phyloP scores from a whole-genome alignment of 2,888 invertebrate genomes.

The Hirtodrosophila cameraria region DNA sequence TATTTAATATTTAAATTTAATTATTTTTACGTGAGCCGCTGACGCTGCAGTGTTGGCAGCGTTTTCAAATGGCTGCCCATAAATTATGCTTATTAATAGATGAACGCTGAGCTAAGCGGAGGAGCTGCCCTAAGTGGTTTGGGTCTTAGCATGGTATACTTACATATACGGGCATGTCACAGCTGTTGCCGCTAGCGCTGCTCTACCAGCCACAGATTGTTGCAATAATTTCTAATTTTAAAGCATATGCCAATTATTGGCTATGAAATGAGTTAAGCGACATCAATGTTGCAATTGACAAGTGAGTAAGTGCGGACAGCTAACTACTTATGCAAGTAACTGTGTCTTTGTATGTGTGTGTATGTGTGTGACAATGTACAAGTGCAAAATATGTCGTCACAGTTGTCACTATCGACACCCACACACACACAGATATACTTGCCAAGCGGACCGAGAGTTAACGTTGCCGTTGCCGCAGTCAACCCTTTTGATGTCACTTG shows the following conservation, averaged over 20 bases:
- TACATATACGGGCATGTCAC: neutral
- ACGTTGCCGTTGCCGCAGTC: slow-evolving; percentile 51
- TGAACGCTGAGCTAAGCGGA: slow-evolving; percentile 35
- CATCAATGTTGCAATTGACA: slow-evolving; percentile 55
- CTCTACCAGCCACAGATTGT: neutral
- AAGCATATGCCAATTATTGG: slow-evolving; percentile 62
- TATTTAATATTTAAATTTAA: slow-evolving; percentile 81
- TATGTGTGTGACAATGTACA: slow-evolving; percentile 63
- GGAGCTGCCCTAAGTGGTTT: slow-evolving; percentile 16
- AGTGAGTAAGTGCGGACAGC: slow-evolving; percentile 62
- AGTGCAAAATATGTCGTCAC: slow-evolving; percentile 79
- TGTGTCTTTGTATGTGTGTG: slow-evolving; percentile 17
- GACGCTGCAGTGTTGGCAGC: slow-evolving; percentile 1
- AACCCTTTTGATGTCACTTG: slow-evolving; percentile 82
- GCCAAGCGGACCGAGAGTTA: slow-evolving; percentile 27
- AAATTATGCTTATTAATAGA: slow-evolving; percentile 70
- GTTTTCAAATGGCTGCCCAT: slow-evolving; percentile 52
- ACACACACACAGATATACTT: slow-evolving; percentile 26
- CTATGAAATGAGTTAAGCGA: slow-evolving; percentile 43
- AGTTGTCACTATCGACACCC: slow-evolving; percentile 80
- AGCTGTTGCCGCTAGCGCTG: neutral
- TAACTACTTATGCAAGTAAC: slow-evolving; percentile 62
- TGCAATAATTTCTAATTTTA: slow-evolving; percentile 48
- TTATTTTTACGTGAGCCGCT: slow-evolving; percentile 68
- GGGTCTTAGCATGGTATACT: neutral